phyloP scores from a whole-genome alignment of 2,888 invertebrate species.

The Gonocerus acuteangulatus region DNA sequence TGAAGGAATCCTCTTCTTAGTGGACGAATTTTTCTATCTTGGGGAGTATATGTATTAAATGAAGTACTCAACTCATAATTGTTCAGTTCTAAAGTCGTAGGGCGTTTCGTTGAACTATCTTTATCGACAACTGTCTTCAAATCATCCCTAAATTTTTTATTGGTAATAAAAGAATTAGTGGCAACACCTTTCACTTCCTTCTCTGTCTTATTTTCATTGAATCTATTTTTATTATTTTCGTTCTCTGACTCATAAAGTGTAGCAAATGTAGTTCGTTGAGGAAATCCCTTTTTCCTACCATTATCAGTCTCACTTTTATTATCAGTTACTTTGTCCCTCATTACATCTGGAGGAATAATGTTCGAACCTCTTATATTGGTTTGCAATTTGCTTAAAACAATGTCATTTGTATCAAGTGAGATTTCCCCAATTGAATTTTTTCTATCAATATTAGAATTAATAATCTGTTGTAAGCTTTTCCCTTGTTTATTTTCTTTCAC shows the following conservation, averaged over 20 bases:
- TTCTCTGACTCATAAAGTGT: not conserved
- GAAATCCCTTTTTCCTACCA: not conserved
- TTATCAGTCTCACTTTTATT: not conserved
- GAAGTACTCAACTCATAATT: not conserved
- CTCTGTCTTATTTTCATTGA: not conserved
- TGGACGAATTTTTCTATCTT: not conserved
- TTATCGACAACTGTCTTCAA: no score
- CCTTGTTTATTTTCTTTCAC: conserved; percentile 27
- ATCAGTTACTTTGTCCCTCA: no score
- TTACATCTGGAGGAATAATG: no score
- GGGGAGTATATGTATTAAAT: not conserved
- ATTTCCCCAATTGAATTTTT: not conserved
- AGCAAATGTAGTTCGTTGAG: not conserved
- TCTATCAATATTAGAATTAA: not conserved
- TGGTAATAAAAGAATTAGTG: not conserved
- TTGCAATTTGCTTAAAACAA: not conserved
- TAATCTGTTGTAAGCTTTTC: not conserved
- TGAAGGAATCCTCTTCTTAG: not conserved
- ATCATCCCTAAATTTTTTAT: not conserved
- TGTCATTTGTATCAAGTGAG: no score
- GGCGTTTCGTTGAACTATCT: not conserved
- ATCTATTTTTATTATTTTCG: not conserved
- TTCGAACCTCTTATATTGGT: not conserved
- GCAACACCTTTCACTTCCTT: not conserved
- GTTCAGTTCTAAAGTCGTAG: not conserved